Conservation (phyloP, 2,888 invertebrate species). For the Epicampocera succincta region DNA sequence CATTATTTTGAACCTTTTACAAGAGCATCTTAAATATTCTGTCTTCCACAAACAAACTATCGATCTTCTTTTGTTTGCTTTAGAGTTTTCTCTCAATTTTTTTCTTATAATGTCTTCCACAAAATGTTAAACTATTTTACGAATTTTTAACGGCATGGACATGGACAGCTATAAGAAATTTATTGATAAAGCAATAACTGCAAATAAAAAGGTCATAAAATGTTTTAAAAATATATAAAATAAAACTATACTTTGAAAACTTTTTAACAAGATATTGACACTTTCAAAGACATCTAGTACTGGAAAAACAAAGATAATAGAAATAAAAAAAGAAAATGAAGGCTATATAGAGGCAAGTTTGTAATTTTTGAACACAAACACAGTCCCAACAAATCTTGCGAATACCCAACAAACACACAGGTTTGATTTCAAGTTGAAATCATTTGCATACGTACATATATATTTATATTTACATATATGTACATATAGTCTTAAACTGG, state of each 20-base stretch:
- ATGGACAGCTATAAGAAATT: slow-evolving; percentile 56
- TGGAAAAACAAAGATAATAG: slow-evolving; percentile 37
- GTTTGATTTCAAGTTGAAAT: too few relatives aligned
- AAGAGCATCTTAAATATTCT: background rate
- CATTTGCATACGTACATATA: too few relatives aligned
- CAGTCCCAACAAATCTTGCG: background rate
- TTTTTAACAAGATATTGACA: slow-evolving; percentile 69
- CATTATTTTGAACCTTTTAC: background rate
- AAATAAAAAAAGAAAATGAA: slow-evolving; percentile 33
- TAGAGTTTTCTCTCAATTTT: background rate
- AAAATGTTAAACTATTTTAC: slow-evolving; percentile 57
- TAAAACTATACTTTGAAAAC: slow-evolving; percentile 56
- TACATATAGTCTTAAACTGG: too few relatives aligned
- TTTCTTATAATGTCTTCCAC: background rate
- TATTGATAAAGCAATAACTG: slow-evolving; percentile 32
- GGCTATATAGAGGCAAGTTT: slow-evolving; percentile 28
- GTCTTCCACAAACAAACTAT: slow-evolving; percentile 10
- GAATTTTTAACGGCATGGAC: slow-evolving; percentile 64
- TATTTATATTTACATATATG: too few relatives aligned
- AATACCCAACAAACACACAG: background rate
- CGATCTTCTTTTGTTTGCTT: slow-evolving; percentile 6
- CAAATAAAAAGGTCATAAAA: slow-evolving; percentile 35
- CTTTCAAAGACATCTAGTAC: slow-evolving; percentile 61
- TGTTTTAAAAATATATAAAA: slow-evolving; percentile 6
- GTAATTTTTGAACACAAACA: background rate